Base-by-base conservation (phyloP, 2,113 vertebrate genomes). In the Syngnathus typhle region DNA sequence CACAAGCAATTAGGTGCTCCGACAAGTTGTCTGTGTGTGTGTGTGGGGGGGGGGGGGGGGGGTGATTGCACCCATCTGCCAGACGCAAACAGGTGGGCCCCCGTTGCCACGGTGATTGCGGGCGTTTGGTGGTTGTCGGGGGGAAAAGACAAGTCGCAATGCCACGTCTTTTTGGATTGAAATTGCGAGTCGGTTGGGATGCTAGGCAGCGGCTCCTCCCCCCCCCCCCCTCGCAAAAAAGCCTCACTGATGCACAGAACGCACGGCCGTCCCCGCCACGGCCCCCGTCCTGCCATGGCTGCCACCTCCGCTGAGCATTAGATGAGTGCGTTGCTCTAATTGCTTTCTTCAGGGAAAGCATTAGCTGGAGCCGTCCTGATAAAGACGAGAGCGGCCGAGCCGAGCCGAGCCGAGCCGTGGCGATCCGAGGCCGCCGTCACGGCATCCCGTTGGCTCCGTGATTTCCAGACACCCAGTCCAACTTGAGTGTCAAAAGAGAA, bases 331-430 rank as follows among this genome's bases (percentile, higher is more conserved):
- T 23, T 67, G 83, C 77, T 84, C 87, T 89, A 90, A 91, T 91
- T 88, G 84, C 88, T 89, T 86, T 91, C 88, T 89, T 87, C 77
- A 64, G 88, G 85, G 87, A 87, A 79, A 88, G 78, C 87, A 90
- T 90, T 89, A 87, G 84, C 84, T 85, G 83, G 82, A 81, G 84
- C 85, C 81, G 79, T 85, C 84, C 82, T 82, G 79, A 88, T 32
- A 32, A 32, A 32, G 27, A 32, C 27, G 27, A 1, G 27, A 32
- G 27, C 27, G 3, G 27, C 27, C 27, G 27, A 32, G 27, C 27
- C 27, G 27, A 32, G 1, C 27, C 27, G 27, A 32, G 0, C 27
- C n/a, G n/a, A n/a, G n/a, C n/a, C n/a, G n/a, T n/a, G n/a, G n/a
- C 27, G 27, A 32, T 1, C 27, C 27, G 27, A 32, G 27, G 27